Conservation (phyloP, 2,797 vertebrate genomes). For the Arrhamphus sclerolepis region DNA sequence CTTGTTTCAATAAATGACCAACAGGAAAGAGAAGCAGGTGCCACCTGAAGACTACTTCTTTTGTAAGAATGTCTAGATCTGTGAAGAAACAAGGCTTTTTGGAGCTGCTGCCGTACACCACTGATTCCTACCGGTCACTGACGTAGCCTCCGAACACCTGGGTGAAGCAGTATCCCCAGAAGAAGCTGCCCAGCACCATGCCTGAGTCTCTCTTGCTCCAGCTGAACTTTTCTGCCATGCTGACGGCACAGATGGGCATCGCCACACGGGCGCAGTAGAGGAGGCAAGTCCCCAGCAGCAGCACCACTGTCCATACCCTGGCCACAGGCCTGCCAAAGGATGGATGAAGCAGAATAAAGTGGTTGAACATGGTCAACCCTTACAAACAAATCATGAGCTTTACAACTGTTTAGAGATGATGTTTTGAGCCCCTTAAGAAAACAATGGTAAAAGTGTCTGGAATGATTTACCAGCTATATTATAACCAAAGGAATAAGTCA, state of each 20-base stretch:
- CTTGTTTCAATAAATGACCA: background rate
- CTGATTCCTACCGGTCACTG: constrained; percentile 83
- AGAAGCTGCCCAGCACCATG: constrained; percentile 94
- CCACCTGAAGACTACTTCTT: too few species aligned
- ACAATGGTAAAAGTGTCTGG: background rate
- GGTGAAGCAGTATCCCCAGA: constrained; percentile 98
- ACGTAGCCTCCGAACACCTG: constrained; percentile 94
- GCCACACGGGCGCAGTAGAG: constrained; percentile 92
- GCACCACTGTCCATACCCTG: constrained; percentile 86
- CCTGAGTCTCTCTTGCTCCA: constrained; percentile 96
- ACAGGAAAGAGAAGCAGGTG: constrained; percentile 1
- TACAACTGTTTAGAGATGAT: background rate
- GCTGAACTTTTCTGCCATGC: constrained; percentile 87
- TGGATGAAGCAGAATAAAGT: background rate
- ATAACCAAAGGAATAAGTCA: too few species aligned
- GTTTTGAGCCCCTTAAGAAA: background rate
- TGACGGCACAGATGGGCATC: constrained; percentile 89
- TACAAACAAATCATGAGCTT: constrained; percentile 19
- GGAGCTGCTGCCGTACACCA: too few species aligned
- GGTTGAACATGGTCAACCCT: background rate
- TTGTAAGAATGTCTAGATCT: too few species aligned
- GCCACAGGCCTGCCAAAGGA: constrained; percentile 79
- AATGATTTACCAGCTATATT: background rate
- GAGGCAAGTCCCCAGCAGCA: constrained; percentile 93
- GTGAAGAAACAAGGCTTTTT: too few species aligned